Base-by-base conservation (phyloP, 2,797 vertebrate species). In the Micrastur ruficollis region DNA sequence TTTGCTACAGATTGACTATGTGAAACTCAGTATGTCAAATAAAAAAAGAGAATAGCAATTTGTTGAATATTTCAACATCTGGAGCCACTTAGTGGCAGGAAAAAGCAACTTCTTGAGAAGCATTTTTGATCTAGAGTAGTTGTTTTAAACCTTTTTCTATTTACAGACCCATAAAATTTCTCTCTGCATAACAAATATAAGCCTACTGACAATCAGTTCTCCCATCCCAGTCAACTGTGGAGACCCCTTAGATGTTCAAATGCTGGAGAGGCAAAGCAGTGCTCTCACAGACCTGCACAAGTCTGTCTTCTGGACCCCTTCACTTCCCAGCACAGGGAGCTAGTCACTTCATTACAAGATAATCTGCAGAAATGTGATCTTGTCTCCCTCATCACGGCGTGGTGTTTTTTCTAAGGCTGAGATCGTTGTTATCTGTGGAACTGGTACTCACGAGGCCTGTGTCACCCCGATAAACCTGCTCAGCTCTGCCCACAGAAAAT, bases 11-110 rank as follows among this genome's bases (percentile, higher is more conserved):
- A 91, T 25, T 89, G 82, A 95, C 94, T 96, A 75, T 63, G 85
- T 96, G 95, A 97, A 96, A 94, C 56, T 58, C 76, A 32, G 67
- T 52, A 82, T 81, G 58, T 70, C 78, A 74, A 67, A 71, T 91
- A 95, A 79, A 93, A 34, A 96, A 38, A 36, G 86, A 92, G 42
- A 74, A 94, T 95, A 97, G 46, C 67, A 75, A 96, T 94, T 94
- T 95, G 63, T 97, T 97, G 96, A 98, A 96, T 97, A 98, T 98
- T 98, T 98, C 97, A 98, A 97, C 96, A 96, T 95, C 95, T 95
- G 97, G 97, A 98, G 86, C 95, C 97, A 97, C 96, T 98, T 97
- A 97, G 96, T 95, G 96, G 97, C 62, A 94, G 95, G 81, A 90
- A 85, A 96, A 97, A 96, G 65, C 86, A 91, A 81, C 90, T 96